These are phyloP conservation scores for Cantharis nigra DNA, from an alignment of 2,888 invertebrate genomes.

Conservation along the genomic window DNA sequence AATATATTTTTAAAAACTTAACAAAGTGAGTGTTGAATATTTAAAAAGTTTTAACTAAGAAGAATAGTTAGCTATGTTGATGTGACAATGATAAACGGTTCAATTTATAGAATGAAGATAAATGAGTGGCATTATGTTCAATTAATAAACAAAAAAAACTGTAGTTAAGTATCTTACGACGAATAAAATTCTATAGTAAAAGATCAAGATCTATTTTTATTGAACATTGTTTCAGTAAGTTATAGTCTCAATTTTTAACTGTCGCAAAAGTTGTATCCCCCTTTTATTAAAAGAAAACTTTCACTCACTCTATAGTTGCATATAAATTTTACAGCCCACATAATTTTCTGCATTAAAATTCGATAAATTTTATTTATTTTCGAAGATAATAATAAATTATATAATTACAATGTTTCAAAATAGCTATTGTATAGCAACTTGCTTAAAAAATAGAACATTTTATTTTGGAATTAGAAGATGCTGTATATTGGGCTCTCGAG, in stretches of 20 bases:
- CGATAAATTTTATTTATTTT: neutral
- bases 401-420: neutral
- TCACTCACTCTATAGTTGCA: neutral
- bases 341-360: neutral
- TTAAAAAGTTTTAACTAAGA: neutral
- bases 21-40: neutral
- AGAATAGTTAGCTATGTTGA: neutral
- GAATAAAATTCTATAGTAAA: neutral
- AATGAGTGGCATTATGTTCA: constrained; percentile 1
- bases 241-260: neutral
- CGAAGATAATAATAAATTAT: neutral
- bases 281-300: neutral
- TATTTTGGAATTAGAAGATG: constrained; percentile 18
- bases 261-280: neutral
- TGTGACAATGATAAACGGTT: constrained; percentile 1
- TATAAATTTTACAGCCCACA: neutral
- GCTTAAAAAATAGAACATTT: neutral
- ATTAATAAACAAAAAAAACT: constrained; percentile 2
- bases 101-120: constrained; percentile 4
- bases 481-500: constrained; percentile 23
- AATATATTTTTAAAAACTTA: neutral
- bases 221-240: neutral
- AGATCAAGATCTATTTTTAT: neutral
- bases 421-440: neutral
- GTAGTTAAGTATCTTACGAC: neutral